A percentile compares a stretch with the other conserved stretches of the same genome.
phyloP scores from a whole-genome alignment of 1,140 invertebrate genomes.

The Asobara japonica region DNA sequence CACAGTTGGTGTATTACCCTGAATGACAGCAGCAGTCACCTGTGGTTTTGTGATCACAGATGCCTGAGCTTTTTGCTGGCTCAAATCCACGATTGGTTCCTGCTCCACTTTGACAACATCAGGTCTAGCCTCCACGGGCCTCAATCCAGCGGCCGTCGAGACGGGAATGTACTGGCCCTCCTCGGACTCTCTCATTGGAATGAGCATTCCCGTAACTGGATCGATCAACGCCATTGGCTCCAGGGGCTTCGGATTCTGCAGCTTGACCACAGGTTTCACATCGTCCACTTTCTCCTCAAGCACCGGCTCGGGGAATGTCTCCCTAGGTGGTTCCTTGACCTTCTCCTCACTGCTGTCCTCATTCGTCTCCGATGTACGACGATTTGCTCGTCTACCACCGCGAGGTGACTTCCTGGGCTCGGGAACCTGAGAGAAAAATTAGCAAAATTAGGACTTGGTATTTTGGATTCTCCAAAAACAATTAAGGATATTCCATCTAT shows the following conservation, averaged over 20 bases:
- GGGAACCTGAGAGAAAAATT: too few relatives aligned
- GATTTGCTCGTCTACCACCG: slow-evolving; percentile 68
- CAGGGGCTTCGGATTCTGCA: slow-evolving; percentile 44
- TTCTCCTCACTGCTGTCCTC: slow-evolving; percentile 72
- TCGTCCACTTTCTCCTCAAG: slow-evolving; percentile 29
- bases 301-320: too few relatives aligned
- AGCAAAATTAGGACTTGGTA: too few relatives aligned
- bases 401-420: slow-evolving; percentile 74
- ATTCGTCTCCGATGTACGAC: slow-evolving; percentile 72
- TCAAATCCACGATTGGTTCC: too few relatives aligned
- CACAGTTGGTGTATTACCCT: slow-evolving; percentile 27
- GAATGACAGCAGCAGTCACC: slow-evolving; percentile 30
- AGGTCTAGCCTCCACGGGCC: neutral
- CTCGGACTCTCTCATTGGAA: slow-evolving; percentile 76
- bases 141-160: slow-evolving; percentile 53
- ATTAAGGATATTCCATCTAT: too few relatives aligned
- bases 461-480: too few relatives aligned
- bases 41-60: too few relatives aligned
- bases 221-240: slow-evolving; percentile 76
- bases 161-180: slow-evolving; percentile 78
- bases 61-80: too few relatives aligned
- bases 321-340: too few relatives aligned
- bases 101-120: too few relatives aligned
- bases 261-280: slow-evolving; percentile 2
- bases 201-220: slow-evolving; percentile 80